Evolutionary conservation across 2,797 vertebrate species (phyloP), one percentile per base, ranked within the genome.

Genomic region (Thalassophryne amazonica): DNA sequence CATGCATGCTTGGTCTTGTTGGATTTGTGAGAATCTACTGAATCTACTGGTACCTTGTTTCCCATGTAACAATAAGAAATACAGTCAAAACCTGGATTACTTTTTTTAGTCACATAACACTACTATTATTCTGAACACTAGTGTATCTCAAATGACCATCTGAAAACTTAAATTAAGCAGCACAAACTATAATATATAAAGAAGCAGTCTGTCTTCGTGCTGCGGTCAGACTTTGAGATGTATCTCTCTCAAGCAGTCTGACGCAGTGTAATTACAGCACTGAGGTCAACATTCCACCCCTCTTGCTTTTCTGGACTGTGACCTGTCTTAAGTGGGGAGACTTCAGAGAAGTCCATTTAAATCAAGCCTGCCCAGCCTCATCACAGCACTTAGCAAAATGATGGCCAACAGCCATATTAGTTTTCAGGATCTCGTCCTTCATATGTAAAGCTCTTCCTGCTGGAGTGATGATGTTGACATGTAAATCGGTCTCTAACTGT

Each of bases 371-470:
- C 58, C 76, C 73, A 57, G 69, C 33, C 40, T 51, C 33, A 53
- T 59, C 46, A 34, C 57, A 49, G 21, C 53, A 68, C 76, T 85
- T 76, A 76, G 84, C 79, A 81, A 69, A 86, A 73, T 76, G 80
- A 73, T 37, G 70, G 5, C 60, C 60, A 36, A 10, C 43, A 20
- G 41, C 49, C 8, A 80, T 71, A 54, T 73, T 66, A 12, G 67
- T 69, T 67, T 61, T 31, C 69, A 56, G 28, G 14, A 17, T 18
- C 13, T 32, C 40, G 5, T 12, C 10, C 24, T 27, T 6, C 22
- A 29, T 23, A 1, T 27, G 13, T 47, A 0, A 12, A 4, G 10
- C 22, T 38, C 27, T 24, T 14, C 12, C 15, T 3, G 2, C 6
- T 32, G 32, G 2, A 37, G 3, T 35, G 9, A 6, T 10, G 11